phyloP scores from a whole-genome alignment of 2,797 vertebrate species.

The Tapirus indicus region DNA sequence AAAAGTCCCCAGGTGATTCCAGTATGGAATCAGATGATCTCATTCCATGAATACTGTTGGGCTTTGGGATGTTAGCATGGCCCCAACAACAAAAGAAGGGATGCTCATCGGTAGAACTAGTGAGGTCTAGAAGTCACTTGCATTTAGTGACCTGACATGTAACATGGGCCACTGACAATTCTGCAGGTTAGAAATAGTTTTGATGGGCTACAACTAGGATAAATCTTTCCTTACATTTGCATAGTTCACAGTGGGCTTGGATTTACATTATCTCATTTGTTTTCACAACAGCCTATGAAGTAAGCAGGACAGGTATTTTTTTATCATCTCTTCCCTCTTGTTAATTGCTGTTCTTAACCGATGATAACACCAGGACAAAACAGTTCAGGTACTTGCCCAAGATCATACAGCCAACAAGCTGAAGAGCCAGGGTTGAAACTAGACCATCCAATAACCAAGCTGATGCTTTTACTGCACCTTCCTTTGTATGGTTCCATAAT shows the following conservation, averaged over 20 bases:
- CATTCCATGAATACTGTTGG: neutral
- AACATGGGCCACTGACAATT: neutral
- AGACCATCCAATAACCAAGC: rapidly evolving
- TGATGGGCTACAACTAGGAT: neutral
- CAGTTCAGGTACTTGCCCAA: neutral
- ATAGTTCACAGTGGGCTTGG: neutral
- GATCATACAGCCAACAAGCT: neutral
- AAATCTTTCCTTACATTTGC: neutral
- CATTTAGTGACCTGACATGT: neutral
- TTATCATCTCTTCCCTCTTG: neutral
- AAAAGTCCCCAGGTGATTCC: neutral
- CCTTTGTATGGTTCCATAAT: neutral
- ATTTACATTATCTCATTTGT: neutral
- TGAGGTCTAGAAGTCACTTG: neutral
- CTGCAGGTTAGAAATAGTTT: neutral
- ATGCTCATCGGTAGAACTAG: neutral
- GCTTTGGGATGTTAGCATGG: neutral
- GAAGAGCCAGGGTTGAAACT: neutral
- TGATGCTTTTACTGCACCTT: neutral
- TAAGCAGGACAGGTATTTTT: neutral
- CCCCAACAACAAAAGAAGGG: neutral
- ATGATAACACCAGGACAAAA: neutral
- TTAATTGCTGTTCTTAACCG: neutral
- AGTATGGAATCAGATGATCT: neutral
- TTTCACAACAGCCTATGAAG: neutral